A percentile compares a stretch with the other conserved stretches of the same genome.
phyloP scores from a whole-genome alignment of 2,113 vertebrate species.

The Caloenas nicobarica region DNA sequence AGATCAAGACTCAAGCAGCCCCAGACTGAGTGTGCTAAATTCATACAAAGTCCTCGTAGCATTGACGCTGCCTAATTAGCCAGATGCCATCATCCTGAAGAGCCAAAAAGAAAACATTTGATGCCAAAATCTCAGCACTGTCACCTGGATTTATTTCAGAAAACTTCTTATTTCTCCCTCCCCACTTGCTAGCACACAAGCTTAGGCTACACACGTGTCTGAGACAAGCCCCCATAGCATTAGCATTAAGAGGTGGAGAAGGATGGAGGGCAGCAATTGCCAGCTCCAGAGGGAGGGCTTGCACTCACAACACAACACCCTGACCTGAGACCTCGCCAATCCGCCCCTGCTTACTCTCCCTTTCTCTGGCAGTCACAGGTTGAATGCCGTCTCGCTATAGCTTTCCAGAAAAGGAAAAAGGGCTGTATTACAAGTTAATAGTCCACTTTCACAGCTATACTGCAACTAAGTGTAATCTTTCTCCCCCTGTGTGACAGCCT shows the following conservation, averaged over 20 bases:
- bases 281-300: not conserved
- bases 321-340: not conserved
- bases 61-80: not conserved
- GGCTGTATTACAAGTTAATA: slow-evolving; percentile 48
- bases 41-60: not conserved
- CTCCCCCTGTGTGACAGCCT: slow-evolving; percentile 15
- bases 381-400: slow-evolving; percentile 5
- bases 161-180: not conserved
- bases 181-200: not conserved
- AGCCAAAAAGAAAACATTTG: not conserved
- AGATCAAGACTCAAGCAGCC: not conserved
- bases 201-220: rapidly evolving
- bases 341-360: rapidly evolving
- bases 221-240: not conserved
- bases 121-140: not conserved
- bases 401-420: not conserved
- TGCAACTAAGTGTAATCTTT: slow-evolving; percentile 27
- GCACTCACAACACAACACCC: not conserved
- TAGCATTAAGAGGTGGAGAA: not conserved
- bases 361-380: slow-evolving; percentile 8
- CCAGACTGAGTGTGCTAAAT: rapidly evolving
- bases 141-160: not conserved
- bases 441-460: slow-evolving; percentile 15
- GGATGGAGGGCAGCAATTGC: not conserved
- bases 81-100: not conserved